Conservation (phyloP, 2,113 vertebrate species). For the Gorsachius goisagi region DNA sequence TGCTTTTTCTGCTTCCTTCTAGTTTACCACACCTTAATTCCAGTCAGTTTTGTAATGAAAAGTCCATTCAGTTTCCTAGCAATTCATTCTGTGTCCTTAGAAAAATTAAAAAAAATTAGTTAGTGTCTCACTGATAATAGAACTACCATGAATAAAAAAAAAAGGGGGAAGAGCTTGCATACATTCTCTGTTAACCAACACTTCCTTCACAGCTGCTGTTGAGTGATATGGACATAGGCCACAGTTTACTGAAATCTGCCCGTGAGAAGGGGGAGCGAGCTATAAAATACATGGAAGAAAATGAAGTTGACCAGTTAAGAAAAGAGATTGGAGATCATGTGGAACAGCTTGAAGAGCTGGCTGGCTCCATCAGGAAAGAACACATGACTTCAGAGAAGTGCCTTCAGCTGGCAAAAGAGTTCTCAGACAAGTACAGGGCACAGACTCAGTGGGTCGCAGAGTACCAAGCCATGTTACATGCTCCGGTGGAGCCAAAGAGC, state of each 20-base stretch:
- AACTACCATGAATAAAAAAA: neutral
- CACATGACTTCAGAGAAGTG: conserved; percentile 84
- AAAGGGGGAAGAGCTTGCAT: neutral
- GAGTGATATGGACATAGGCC: conserved; percentile 88
- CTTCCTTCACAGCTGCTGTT: conserved; percentile 66
- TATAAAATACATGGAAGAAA: conserved; percentile 80
- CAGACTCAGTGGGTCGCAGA: conserved; percentile 88
- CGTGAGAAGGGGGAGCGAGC: conserved; percentile 87
- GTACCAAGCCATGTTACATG: conserved; percentile 77
- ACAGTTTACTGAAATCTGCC: conserved; percentile 87
- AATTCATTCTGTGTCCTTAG: neutral
- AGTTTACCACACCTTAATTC: neutral
- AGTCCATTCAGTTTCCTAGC: neutral
- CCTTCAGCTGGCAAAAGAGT: conserved; percentile 88
- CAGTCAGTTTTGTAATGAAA: neutral
- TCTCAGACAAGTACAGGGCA: conserved; percentile 87
- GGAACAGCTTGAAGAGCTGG: conserved; percentile 84
- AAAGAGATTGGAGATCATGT: conserved; percentile 80
- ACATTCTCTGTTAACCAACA: neutral
- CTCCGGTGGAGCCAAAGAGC: conserved; percentile 85
- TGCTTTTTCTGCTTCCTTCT: neutral
- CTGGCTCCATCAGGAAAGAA: conserved; percentile 84
- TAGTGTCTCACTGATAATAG: neutral
- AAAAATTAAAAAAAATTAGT: neutral
- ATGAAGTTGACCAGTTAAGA: conserved; percentile 79